phyloP scores from a whole-genome alignment of 2,797 vertebrate genomes.

The Ambastaia sidthimunki region DNA sequence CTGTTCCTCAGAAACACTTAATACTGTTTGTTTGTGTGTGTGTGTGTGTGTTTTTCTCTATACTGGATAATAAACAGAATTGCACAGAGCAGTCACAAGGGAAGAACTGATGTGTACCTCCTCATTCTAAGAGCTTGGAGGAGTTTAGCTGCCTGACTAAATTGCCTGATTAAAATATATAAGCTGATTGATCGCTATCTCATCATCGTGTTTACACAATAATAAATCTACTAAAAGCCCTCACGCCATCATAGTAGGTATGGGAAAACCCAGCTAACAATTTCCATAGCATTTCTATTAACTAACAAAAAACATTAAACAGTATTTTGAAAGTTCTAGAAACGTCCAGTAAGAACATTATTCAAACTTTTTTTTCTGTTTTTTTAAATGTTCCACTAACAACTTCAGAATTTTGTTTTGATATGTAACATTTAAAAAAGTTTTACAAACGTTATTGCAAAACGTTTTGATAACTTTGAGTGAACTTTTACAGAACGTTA shows the following conservation, averaged over 20 bases:
- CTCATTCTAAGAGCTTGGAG: constrained; percentile 32
- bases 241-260: background rate
- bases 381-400: no score
- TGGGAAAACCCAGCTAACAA: no score
- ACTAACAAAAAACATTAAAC: no score
- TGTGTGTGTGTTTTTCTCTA: constrained; percentile 1
- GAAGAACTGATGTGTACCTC: constrained; percentile 46
- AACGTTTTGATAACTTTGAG: no score
- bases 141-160: constrained; percentile 53
- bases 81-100: constrained; percentile 56
- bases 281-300: no score
- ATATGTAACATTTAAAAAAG: no score
- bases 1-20: background rate
- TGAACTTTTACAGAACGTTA: no score
- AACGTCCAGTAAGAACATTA: no score
- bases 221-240: background rate
- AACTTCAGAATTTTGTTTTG: no score
- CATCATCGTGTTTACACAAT: background rate
- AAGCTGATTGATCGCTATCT: constrained; percentile 28
- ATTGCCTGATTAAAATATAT: constrained; percentile 59
- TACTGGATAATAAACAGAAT: constrained; percentile 66
- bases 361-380: no score
- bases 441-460: no score
- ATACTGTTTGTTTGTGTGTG: background rate
- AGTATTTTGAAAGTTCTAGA: no score